phyloP scores from a whole-genome alignment of 2,113 vertebrate genomes.

The Rhynchopsitta pachyrhyncha region DNA sequence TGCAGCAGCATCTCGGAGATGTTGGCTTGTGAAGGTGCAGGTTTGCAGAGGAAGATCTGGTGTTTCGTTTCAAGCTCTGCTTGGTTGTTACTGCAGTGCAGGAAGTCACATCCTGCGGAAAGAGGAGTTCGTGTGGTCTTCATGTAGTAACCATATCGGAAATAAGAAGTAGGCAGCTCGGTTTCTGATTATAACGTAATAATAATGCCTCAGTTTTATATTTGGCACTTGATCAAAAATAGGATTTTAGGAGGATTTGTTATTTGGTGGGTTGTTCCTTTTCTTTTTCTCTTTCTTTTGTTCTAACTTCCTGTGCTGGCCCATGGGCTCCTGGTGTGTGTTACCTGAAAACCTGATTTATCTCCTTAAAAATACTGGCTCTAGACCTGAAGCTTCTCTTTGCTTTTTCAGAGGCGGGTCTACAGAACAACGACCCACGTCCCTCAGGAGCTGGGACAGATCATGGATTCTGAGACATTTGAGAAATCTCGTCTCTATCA shows the following conservation, averaged over 20 bases:
- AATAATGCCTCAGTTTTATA: background rate
- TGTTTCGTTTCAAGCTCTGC: background rate
- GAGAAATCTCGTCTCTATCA: conserved; percentile 97
- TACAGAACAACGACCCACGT: conserved; percentile 90
- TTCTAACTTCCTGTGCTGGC: background rate
- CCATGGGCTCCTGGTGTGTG: background rate
- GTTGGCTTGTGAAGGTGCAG: background rate
- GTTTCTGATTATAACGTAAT: background rate
- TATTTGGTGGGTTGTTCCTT: background rate
- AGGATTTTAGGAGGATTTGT: background rate
- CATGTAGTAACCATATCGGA: background rate
- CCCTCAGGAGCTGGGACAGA: conserved; percentile 89
- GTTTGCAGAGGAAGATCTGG: background rate
- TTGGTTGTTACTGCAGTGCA: background rate
- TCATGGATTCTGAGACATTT: conserved; percentile 97
- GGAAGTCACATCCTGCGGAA: background rate
- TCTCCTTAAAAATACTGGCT: background rate
- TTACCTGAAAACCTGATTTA: background rate
- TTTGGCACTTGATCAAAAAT: background rate
- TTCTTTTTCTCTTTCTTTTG: background rate
- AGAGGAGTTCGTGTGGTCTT: background rate
- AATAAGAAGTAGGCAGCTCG: background rate
- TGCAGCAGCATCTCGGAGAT: accelerated
- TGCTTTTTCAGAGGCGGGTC: conserved; percentile 83
- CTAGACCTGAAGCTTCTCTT: background rate